phyloP scores from a whole-genome alignment of 2,888 invertebrate species.

The Eupsilia transversa region DNA sequence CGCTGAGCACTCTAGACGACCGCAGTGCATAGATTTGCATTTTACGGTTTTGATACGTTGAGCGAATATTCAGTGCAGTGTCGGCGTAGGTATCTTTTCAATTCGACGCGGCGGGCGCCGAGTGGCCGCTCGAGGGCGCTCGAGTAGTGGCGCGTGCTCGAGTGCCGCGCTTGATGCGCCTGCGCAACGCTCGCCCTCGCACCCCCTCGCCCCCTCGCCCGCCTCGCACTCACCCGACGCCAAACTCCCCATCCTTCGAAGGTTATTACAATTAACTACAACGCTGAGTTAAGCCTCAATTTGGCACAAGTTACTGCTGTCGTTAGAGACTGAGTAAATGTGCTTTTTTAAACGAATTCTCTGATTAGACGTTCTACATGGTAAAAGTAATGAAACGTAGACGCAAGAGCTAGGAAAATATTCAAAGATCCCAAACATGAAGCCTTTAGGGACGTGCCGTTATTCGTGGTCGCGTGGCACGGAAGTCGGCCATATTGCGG shows the following conservation, averaged over 20 bases:
- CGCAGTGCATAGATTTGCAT: slow-evolving; percentile 90
- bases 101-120: slow-evolving; percentile 86
- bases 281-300: slow-evolving; percentile 82
- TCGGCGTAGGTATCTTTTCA: slow-evolving; percentile 89
- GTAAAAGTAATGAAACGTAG: slow-evolving; percentile 30
- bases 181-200: slow-evolving; percentile 77
- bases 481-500: slow-evolving; percentile 79
- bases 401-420: slow-evolving; percentile 50
- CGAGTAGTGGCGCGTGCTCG: slow-evolving; percentile 89
- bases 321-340: slow-evolving; percentile 60
- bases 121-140: slow-evolving; percentile 86
- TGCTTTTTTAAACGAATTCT: slow-evolving; percentile 44
- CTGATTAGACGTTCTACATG: slow-evolving; percentile 40
- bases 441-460: slow-evolving; percentile 68
- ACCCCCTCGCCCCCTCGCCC: slow-evolving; percentile 56
- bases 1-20: slow-evolving; percentile 86
- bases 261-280: slow-evolving; percentile 87
- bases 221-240: slow-evolving; percentile 57
- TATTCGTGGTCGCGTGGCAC: slow-evolving; percentile 71
- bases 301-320: slow-evolving; percentile 77
- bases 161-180: slow-evolving; percentile 84
- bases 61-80: slow-evolving; percentile 89
- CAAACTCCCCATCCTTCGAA: slow-evolving; percentile 71
- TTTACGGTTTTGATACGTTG: slow-evolving; percentile 90
- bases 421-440: slow-evolving; percentile 69